Base-by-base conservation (phyloP, 2,113 vertebrate species). In the Canis aureus region DNA sequence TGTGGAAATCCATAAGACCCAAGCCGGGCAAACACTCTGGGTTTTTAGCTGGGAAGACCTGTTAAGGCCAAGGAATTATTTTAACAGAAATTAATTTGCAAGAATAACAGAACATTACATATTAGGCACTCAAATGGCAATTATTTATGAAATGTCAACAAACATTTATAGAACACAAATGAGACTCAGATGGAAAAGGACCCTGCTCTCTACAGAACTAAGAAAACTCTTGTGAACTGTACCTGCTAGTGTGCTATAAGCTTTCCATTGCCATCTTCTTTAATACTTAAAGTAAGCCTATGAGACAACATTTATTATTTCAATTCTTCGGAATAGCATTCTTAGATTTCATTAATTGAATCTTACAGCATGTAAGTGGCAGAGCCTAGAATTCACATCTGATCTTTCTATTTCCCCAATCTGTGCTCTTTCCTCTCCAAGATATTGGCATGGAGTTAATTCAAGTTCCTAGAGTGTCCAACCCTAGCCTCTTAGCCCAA, bases 51-150 rank as follows among this genome's bases (percentile, higher is more conserved):
- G 20, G 64, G 43, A 55, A 95, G 27, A 71, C 83, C 15, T 94
- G 20, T 79, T 80, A 67, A 90, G 74, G n/a, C 10, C n/a, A 94
- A 93, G 0, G 17, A 67, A 74, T 80, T 80, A 69, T 83, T 95
- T 88, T 96, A 93, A 89, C 23, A 78, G 17, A 88, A 84, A 74
- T 60, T 93, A 94, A 94, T 86, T 82, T 96, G 9, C 17, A 60
- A 32, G 43, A 80, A 89, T 89, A 95, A 80, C 10, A 87, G 80
- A 95, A 85, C 2, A 74, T 23, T 81, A 8, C 15, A 84, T 4
- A 95, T 73, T 90, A 92, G 43, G n/a, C 12, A 90, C 2, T 60
- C 27, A 83, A 49, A 16, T 89, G 19, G 25, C 8, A 86, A 83
- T 87, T 92, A 53, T 89, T 83, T 67, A 29, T 81, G 69, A 94